Evolutionary conservation across 2,797 vertebrate genomes (phyloP).

Genomic region (Spinibarbus caldwelli): DNA sequence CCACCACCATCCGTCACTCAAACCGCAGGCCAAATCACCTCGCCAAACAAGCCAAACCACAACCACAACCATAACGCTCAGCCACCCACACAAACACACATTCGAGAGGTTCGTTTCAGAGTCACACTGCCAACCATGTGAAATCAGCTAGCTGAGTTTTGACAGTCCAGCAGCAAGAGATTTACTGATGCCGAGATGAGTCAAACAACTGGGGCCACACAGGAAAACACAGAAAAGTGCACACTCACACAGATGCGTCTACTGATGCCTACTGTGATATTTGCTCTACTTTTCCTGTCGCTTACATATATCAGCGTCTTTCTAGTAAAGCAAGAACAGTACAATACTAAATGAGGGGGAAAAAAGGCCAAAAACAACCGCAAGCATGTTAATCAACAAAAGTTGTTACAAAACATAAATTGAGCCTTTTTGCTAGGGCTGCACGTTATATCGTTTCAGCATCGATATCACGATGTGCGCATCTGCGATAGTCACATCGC

Average conservation of each 20-base stretch:
- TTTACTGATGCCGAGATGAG: not conserved
- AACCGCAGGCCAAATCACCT: conserved; percentile 1
- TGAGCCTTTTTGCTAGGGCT: too few relatives aligned
- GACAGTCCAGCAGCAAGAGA: conserved; percentile 21
- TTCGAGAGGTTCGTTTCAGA: conserved; percentile 8
- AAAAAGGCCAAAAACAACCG: too few relatives aligned
- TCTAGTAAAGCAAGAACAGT: not conserved
- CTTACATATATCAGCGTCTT: not conserved
- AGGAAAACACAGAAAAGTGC: not conserved
- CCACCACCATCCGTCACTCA: not conserved
- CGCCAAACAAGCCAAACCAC: conserved; percentile 5
- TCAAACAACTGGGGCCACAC: conserved; percentile 2
- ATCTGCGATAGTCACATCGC: too few relatives aligned
- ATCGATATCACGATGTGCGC: too few relatives aligned
- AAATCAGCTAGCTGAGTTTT: conserved; percentile 19
- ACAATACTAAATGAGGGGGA: not conserved
- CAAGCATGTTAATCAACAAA: not conserved
- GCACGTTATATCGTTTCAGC: too few relatives aligned
- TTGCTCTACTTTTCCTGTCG: not conserved
- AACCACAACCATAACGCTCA: conserved; percentile 1
- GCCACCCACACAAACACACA: conserved; percentile 26
- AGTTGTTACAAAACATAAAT: not conserved
- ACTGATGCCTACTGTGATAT: not conserved
- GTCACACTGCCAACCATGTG: not conserved
- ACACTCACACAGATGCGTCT: not conserved